These are phyloP conservation scores for Silurus glanis DNA, from an alignment of 2,113 vertebrate genomes.

Conservation along the genomic window DNA sequence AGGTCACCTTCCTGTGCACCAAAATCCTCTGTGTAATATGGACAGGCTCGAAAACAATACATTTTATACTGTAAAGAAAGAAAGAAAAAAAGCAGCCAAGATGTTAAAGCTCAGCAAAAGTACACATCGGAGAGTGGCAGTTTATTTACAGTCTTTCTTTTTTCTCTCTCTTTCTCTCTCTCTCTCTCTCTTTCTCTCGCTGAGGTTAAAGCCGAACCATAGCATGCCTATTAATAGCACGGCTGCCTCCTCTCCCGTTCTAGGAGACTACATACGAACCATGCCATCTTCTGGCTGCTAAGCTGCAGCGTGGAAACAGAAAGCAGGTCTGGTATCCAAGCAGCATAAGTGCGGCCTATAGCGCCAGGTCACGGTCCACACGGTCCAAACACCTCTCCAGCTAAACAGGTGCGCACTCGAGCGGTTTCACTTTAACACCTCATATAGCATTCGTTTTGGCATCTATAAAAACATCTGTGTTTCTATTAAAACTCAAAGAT, in stretches of 20 bases:
- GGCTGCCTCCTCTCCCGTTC: slow-evolving; percentile 62
- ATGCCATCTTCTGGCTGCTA: slow-evolving; percentile 85
- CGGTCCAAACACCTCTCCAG: neutral
- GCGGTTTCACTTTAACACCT: neutral
- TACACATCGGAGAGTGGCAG: slow-evolving; percentile 27
- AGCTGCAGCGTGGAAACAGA: slow-evolving; percentile 63
- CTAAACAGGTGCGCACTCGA: neutral
- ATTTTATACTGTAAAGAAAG: neutral
- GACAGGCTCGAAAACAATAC: neutral
- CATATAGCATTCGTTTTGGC: neutral
- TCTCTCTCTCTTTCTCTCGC: slow-evolving; percentile 43
- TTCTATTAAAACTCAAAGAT: neutral
- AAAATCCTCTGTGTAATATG: neutral
- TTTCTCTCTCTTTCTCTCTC: slow-evolving; percentile 44
- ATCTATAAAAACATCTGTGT: neutral
- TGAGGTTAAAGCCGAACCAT: slow-evolving; percentile 60
- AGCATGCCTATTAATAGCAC: slow-evolving; percentile 71
- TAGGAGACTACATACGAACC: slow-evolving; percentile 76
- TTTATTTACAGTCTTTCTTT: slow-evolving; percentile 64
- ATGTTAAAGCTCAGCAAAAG: slow-evolving; percentile 45
- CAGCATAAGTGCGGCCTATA: neutral
- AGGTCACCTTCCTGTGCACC: neutral
- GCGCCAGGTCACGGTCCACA: neutral
- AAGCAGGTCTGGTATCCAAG: neutral
- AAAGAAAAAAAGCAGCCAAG: slow-evolving; percentile 25